Evolutionary conservation across 2,113 vertebrate genomes (phyloP), one percentile per base, ranked within the genome.

Genomic region (Megaptera novaeangliae): DNA sequence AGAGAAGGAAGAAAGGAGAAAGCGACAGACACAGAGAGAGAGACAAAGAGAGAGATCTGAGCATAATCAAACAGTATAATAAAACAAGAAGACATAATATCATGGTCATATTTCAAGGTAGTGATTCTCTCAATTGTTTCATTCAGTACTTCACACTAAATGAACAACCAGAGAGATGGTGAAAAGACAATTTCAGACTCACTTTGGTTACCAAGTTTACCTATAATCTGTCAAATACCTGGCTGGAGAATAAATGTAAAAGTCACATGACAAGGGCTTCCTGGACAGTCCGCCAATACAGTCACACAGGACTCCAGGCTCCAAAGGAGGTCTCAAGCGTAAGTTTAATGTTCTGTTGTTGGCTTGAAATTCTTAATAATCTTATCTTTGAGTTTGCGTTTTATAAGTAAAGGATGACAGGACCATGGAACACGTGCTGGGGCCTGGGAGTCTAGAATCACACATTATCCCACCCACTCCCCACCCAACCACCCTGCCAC

Each of bases 21-120:
- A 44, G 49, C 18, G 13, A 52, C 34, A 57, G 3, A n/a, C 31
- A 64, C 8, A 10, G 55, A 59, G 20, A 49, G 2, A 77, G 5
- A 25, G 6, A 82, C 27, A 85, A 20, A 34, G 55, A 29, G 34
- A 63, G 10, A 88, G 13, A 61, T 52, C 69, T 57, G n/a, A 61
- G 49, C 36, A 59, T 44, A 95, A 75, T 46, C 29, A 84, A 96
- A 23, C 41, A 41, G n/a, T 64, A 27, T 81, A 46, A 85, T 52
- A 88, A 64, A 80, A 55, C 6, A 55, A 81, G 20, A 57, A 72
- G 72, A 57, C 36, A 52, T 29, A 77, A 78, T n/a, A 31, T 39
- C 75, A 59, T 17, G 20, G 74, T n/a, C 4, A 20, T 31, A 29
- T 29, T 74, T 94, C 66, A 86, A 85, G 68, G 27, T 4, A 57